Conservation (phyloP, 2,797 vertebrate genomes). For the Myotis vivesi region DNA sequence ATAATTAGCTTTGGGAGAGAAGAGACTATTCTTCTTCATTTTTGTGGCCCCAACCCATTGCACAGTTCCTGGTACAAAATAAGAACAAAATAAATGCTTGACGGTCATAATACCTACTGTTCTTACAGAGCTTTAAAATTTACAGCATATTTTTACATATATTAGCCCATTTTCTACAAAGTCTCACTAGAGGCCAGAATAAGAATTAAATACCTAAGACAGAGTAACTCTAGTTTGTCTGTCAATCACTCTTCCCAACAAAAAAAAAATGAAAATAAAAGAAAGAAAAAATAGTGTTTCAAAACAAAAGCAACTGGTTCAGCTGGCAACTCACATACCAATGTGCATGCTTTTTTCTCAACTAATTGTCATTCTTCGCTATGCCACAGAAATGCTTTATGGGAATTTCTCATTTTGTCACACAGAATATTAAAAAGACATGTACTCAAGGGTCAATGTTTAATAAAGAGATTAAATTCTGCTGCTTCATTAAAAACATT, state of each 20-base stretch:
- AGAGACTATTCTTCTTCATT: neutral
- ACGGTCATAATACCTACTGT: neutral
- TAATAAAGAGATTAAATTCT: conserved; percentile 32
- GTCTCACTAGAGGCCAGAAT: neutral
- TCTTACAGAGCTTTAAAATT: neutral
- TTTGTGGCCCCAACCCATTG: neutral
- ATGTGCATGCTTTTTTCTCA: neutral
- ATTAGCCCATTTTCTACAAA: neutral
- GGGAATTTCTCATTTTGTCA: neutral
- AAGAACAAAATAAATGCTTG: conserved; percentile 17
- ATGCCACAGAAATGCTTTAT: neutral
- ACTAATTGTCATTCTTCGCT: neutral
- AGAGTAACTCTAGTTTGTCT: neutral
- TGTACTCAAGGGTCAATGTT: neutral
- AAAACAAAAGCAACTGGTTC: neutral
- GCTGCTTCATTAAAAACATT: neutral
- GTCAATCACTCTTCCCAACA: neutral
- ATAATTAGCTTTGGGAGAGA: neutral
- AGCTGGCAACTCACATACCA: neutral
- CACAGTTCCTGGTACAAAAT: neutral
- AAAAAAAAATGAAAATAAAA: neutral
- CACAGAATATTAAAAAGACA: conserved; percentile 19
- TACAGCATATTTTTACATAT: neutral
- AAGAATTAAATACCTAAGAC: neutral
- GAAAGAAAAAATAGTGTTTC: neutral